Base-by-base conservation (phyloP, 2,113 vertebrate species). In the Aptenodytes forsteri region DNA sequence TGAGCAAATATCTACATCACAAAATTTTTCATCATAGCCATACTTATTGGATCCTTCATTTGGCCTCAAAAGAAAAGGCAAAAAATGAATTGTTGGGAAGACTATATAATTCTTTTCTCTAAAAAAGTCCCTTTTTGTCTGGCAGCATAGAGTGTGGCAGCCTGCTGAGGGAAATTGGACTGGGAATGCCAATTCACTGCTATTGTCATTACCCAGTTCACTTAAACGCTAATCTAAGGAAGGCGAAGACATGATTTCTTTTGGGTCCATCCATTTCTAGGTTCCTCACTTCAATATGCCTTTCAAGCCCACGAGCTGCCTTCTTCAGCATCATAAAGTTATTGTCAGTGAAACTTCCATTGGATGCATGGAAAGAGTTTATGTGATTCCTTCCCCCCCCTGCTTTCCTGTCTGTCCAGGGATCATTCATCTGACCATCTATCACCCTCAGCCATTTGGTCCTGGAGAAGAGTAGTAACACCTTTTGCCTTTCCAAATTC, bases 401-500 rank as follows among this genome's bases (percentile, higher is more conserved):
- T 59, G 30, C 42, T 42, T 58, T 93, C 52, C 75, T 87, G 29
- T 54, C 75, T 77, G 17, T 91, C 40, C 67, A 85, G 56, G 19
- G 75, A 85, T 87, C 64, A 17, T 91, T 70, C 73, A 69, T 93
- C 90, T 91, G 54, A 49, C 46, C 38, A 79, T 89, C 73, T 87
- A 80, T 90, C 55, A 90, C 78, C 58, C 54, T 85, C n/a, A 54
- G 89, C 93, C 95, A 92, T 96, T 97, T 97, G 96, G 87, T 90
- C 70, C 64, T 50, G 27, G 29, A 61, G 67, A 58, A 85, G n/a
- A 80, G 42, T 8, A 89, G 42, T 55, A 83, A 80, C 75, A 79
- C 93, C 96, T 95, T 97, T 96, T 96, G 95, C 71, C 73, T 91
- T 88, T 85, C 70, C 84, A 90, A 91, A 95, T 93, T 77, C 87